These are phyloP conservation scores for Glaucidium brasilianum DNA, from an alignment of 2,113 vertebrate species.

Conservation along the genomic window DNA sequence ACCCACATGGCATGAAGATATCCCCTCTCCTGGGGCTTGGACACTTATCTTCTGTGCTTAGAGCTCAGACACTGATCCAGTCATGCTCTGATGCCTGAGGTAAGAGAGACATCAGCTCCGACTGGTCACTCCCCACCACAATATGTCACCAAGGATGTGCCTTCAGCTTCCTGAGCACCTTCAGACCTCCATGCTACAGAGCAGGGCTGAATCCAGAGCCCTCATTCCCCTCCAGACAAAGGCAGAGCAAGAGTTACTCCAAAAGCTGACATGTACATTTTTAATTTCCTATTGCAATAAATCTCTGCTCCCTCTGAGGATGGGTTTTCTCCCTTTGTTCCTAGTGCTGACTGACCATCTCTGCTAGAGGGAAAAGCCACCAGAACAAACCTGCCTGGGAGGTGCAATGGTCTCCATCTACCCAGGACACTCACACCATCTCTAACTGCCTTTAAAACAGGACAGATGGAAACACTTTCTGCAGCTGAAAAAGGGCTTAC, in stretches of 20 bases:
- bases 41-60: neutral
- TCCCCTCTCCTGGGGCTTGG: neutral
- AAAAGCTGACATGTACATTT: neutral
- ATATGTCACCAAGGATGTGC: accelerated
- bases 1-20: neutral
- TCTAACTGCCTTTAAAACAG: neutral
- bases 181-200: neutral
- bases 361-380: neutral
- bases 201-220: neutral
- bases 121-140: neutral
- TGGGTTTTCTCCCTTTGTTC: neutral
- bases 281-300: neutral
- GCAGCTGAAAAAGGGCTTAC: neutral
- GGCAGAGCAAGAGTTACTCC: neutral
- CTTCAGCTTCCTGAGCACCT: neutral
- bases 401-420: neutral
- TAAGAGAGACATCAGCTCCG: neutral
- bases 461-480: neutral
- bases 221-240: neutral
- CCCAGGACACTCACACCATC: neutral
- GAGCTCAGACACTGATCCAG: neutral
- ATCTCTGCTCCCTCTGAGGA: neutral
- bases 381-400: neutral
- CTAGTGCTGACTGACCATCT: neutral
- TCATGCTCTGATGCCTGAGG: neutral